These are phyloP conservation scores for Eciton burchellii DNA, from an alignment of 1,140 invertebrate genomes.

Conservation along the genomic window DNA sequence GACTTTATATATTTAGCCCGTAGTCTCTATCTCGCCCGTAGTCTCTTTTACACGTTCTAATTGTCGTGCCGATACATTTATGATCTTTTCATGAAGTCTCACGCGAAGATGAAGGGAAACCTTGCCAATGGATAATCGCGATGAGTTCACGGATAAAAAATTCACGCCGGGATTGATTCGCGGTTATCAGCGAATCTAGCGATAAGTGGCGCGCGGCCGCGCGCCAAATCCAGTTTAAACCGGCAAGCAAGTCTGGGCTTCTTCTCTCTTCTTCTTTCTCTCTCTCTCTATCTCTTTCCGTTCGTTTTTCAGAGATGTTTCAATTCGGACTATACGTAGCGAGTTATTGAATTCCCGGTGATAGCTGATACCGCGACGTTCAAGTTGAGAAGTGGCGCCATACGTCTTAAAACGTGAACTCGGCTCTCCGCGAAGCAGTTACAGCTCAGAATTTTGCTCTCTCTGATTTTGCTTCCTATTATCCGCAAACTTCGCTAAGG, in stretches of 20 bases:
- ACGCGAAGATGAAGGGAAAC: not conserved
- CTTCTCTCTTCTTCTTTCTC: no score
- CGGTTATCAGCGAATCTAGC: not conserved
- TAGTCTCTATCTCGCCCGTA: no score
- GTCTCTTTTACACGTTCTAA: no score
- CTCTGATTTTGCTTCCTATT: not conserved
- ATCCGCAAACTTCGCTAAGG: no score
- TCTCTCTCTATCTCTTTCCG: no score
- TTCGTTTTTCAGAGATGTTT: not conserved
- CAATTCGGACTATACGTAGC: slow-evolving; percentile 23
- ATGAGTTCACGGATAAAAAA: not conserved
- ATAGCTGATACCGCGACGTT: slow-evolving; percentile 25
- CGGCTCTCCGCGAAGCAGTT: not conserved
- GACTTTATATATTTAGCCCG: no score
- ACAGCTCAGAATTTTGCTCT: slow-evolving; percentile 15
- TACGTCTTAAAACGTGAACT: slow-evolving; percentile 3
- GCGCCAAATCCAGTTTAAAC: slow-evolving; percentile 29
- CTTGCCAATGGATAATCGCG: not conserved
- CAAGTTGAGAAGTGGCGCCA: slow-evolving; percentile 24
- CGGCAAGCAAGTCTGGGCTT: slow-evolving; percentile 4
- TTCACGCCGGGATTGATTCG: not conserved
- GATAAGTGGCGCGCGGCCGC: slow-evolving; percentile 4
- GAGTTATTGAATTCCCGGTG: slow-evolving; percentile 8
- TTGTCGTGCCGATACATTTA: no score
- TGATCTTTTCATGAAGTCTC: no score